Evolutionary conservation across 2,113 vertebrate species (phyloP), one percentile per base, ranked within the genome.

Genomic region (Phylloscopus trochiloides): DNA sequence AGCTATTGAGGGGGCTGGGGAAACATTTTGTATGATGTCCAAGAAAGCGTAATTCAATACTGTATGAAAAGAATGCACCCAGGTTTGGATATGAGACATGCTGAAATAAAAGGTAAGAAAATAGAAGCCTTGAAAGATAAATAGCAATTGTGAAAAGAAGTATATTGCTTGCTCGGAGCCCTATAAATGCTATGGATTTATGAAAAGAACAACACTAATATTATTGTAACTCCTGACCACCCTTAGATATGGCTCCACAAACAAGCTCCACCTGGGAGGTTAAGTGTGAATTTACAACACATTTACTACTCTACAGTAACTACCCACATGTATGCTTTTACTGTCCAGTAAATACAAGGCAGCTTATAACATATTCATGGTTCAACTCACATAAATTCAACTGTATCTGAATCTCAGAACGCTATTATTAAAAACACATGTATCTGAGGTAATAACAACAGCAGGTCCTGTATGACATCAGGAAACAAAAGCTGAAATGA

Each of bases 381-480:
- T 55, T 82, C 43, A 36, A 63, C 45, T 90, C n/a, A 58, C 51
- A 50, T 74, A 93, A 80, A 91, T 89, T 84, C 75, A 92, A 58
- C 82, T 43, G 3, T 71, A 91, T 43, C 77, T 90, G 86, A 96
- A 90, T 90, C 96, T 92, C 94, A 40, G 79, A 91, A 95, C 42
- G 76, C 72, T 63, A 22, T 94, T 92, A 94, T 96, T 96, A 95
- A 97, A 92, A 97, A 90, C 36, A 78, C 29, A 85, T 71, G 94
- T 72, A 21, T 93, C 72, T 55, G 71, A 65, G 77, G 47, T 71
- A 79, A 95, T 78, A 93, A 81, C 17, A 68, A 42, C 88, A 91
- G 73, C 89, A 90, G 87, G 77, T 93, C 77, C 43, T 36, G 59
- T 31, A 75, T 40, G 80, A 91, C 47, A 91, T 50, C 24, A 84